Evolutionary conservation across 2,888 invertebrate genomes (phyloP).

Genomic region (Zaprionus lineosus): DNA sequence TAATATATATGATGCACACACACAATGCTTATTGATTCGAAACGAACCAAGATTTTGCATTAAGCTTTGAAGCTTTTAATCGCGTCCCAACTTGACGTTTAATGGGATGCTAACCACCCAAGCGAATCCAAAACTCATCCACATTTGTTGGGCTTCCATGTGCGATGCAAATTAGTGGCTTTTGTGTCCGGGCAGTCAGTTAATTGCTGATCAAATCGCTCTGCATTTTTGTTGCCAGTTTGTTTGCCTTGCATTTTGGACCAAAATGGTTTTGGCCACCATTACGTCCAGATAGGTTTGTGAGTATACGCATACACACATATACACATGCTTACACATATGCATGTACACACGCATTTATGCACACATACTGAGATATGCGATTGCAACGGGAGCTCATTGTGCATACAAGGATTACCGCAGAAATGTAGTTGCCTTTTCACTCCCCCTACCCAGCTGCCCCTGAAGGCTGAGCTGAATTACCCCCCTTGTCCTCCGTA

Average conservation of each 20-base stretch:
- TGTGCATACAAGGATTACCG: slow-evolving; percentile 67
- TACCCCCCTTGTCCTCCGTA: neutral
- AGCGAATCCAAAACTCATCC: slow-evolving; percentile 9
- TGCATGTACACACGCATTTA: too few relatives aligned
- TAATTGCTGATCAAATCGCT: slow-evolving; percentile 60
- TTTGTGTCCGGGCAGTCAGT: slow-evolving; percentile 29
- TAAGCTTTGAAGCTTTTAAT: too few relatives aligned
- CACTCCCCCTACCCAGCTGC: neutral
- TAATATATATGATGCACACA: too few relatives aligned
- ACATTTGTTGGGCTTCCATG: slow-evolving; percentile 18
- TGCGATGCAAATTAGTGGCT: slow-evolving; percentile 26
- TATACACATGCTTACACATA: slow-evolving; percentile 18
- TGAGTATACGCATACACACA: slow-evolving; percentile 19
- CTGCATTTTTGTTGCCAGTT: slow-evolving; percentile 44
- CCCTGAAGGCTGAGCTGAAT: neutral
- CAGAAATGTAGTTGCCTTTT: slow-evolving; percentile 42
- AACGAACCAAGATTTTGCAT: too few relatives aligned
- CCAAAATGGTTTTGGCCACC: slow-evolving; percentile 26
- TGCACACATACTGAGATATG: slow-evolving; percentile 9
- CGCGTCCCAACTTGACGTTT: neutral
- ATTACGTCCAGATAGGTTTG: slow-evolving; percentile 28
- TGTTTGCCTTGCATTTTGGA: slow-evolving; percentile 46
- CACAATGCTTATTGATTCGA: too few relatives aligned
- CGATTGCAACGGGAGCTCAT: slow-evolving; percentile 45
- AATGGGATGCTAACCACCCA: neutral